phyloP scores from a whole-genome alignment of 2,888 invertebrate genomes.

The Idaea dimidiata region DNA sequence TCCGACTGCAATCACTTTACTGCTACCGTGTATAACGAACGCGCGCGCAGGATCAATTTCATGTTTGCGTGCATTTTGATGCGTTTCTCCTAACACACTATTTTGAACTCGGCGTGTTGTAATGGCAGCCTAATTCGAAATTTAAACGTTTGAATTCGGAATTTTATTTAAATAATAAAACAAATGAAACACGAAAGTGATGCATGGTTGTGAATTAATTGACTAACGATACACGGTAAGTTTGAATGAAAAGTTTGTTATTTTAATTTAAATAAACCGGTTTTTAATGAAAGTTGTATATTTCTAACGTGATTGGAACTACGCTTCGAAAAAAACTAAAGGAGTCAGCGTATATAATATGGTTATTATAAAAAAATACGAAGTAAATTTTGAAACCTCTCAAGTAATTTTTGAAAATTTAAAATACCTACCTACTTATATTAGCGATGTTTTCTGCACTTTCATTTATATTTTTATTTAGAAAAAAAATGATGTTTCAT shows the following conservation, averaged over 20 bases:
- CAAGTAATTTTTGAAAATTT: no score
- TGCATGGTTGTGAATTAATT: constrained; percentile 53
- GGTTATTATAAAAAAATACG: background rate
- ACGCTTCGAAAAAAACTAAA: background rate
- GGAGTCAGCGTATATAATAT: background rate
- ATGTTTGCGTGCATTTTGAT: background rate
- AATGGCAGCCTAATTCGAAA: background rate
- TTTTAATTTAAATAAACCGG: background rate
- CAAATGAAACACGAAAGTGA: constrained; percentile 43
- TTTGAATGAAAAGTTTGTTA: constrained; percentile 11
- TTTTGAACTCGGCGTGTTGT: background rate
- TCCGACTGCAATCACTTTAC: constrained; percentile 65
- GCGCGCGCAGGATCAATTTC: constrained; percentile 42
- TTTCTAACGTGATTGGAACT: background rate
- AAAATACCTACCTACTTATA: no score
- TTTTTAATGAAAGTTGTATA: background rate
- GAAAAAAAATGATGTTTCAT: no score
- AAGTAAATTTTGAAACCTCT: no score
- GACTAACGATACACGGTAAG: constrained; percentile 44
- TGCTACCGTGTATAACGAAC: constrained; percentile 59
- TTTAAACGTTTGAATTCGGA: background rate
- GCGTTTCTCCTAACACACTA: background rate
- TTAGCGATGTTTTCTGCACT: no score
- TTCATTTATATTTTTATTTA: no score
- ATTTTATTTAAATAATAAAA: constrained; percentile 9